Percentiles rank a stretch among this genome's conserved stretches.
Evolutionary conservation across 1,140 invertebrate species (phyloP).

Genomic region (Drosophila lini): DNA sequence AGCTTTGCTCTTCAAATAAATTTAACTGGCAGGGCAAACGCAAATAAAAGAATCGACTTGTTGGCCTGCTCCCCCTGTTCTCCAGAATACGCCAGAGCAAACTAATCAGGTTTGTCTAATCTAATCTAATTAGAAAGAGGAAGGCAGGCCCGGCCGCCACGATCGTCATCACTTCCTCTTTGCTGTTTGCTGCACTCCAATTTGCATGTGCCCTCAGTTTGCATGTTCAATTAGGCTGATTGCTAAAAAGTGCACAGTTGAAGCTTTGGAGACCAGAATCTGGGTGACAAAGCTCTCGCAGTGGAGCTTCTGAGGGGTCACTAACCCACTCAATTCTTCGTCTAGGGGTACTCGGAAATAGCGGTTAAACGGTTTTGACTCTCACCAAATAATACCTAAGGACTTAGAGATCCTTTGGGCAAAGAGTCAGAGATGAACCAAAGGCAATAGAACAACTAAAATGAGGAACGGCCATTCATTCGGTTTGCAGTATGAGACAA

Average conservation of each 20-base stretch:
- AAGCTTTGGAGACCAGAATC: slow-evolving; percentile 19
- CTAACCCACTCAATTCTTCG: slow-evolving; percentile 11
- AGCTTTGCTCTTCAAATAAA: slow-evolving; percentile 37
- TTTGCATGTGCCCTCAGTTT: slow-evolving; percentile 9
- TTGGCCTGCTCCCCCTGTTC: slow-evolving; percentile 11
- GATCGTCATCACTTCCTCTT: slow-evolving; percentile 35
- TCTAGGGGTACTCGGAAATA: background rate
- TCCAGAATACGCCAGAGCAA: slow-evolving; percentile 20
- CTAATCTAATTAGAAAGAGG: slow-evolving; percentile 67
- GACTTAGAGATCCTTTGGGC: background rate
- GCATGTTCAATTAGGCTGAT: slow-evolving; percentile 36
- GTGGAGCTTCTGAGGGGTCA: slow-evolving; percentile 22
- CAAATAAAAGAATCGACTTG: slow-evolving; percentile 26
- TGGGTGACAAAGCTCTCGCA: slow-evolving; percentile 28
- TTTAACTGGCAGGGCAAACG: slow-evolving; percentile 19
- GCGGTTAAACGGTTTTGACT: background rate
- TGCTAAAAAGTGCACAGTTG: slow-evolving; percentile 23
- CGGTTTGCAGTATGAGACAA: too few species aligned
- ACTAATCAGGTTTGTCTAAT: slow-evolving; percentile 65
- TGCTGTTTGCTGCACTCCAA: slow-evolving; percentile 7
- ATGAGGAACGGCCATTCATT: too few species aligned
- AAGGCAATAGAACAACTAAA: too few species aligned
- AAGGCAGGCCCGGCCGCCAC: slow-evolving; percentile 2
- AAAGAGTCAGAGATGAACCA: background rate
- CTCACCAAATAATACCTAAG: background rate